These are phyloP conservation scores for Dermatemys mawii DNA, from an alignment of 2,113 vertebrate species.

Conservation along the genomic window DNA sequence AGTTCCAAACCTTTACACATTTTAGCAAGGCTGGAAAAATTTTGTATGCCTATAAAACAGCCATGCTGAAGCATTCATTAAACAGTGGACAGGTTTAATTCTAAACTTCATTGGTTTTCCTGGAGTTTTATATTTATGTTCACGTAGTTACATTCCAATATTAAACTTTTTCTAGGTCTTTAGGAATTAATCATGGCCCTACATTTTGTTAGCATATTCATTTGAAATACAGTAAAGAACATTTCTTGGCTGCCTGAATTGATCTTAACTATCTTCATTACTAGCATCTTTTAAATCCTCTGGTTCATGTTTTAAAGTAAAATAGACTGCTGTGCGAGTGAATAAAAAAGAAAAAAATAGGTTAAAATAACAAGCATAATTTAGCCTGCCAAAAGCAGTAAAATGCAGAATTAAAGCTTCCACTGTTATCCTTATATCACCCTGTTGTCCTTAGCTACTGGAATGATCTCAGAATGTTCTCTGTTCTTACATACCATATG, in stretches of 20 bases:
- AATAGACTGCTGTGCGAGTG: not conserved
- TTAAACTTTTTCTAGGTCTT: not conserved
- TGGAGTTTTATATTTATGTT: not conserved
- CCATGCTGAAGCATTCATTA: not conserved
- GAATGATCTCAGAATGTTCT: not conserved
- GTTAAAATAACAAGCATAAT: not conserved
- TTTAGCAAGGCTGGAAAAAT: not conserved
- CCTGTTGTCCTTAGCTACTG: not conserved
- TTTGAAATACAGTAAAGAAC: not conserved
- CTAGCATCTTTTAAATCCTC: not conserved
- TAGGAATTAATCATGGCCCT: slow-evolving; percentile 18
- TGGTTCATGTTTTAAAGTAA: slow-evolving; percentile 12
- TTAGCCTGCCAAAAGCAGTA: not conserved
- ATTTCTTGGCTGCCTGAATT: not conserved
- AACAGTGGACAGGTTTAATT: not conserved
- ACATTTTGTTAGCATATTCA: not conserved
- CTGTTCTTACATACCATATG: rapidly evolving
- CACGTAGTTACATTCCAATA: too few species aligned
- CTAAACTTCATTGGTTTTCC: not conserved
- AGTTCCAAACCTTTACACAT: not conserved
- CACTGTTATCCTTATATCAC: not conserved
- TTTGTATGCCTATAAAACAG: not conserved
- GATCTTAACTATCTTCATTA: not conserved
- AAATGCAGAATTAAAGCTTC: rapidly evolving
- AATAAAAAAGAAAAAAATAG: not conserved